Conservation (phyloP, 37 sponge, comb jelly and placozoan species). For the Ianthella basta region DNA sequence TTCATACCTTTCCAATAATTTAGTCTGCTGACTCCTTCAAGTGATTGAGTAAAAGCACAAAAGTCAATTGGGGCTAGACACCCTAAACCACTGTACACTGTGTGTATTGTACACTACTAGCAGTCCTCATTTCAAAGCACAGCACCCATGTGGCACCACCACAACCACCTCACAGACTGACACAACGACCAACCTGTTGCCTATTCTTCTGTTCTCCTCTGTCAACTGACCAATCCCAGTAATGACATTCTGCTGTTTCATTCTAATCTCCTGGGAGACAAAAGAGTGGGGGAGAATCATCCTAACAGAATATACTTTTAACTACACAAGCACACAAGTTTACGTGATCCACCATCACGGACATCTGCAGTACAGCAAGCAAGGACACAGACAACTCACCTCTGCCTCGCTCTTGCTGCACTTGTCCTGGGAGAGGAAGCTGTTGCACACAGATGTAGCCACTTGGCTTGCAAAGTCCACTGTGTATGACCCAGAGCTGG, state of each 20-base stretch:
- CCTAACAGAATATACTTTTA: conserved; percentile 26
- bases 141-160: neutral
- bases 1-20: no score
- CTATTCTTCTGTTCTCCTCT: conserved; percentile 50
- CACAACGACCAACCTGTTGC: conserved; percentile 25
- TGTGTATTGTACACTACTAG: conserved; percentile 15
- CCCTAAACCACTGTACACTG: no score
- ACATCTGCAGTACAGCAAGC: no score
- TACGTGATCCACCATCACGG: no score
- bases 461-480: conserved; percentile 66
- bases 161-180: neutral
- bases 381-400: conserved; percentile 3
- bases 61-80: no score
- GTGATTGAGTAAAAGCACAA: no score
- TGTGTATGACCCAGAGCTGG: conserved; percentile 32
- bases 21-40: no score
- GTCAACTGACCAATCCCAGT: conserved; percentile 65
- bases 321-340: neutral
- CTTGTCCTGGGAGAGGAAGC: conserved; percentile 5
- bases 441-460: conserved; percentile 40
- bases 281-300: neutral
- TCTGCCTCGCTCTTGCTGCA: conserved; percentile 28
- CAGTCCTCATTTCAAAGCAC: no score
- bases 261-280: conserved; percentile 57
- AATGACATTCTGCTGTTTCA: conserved; percentile 53